Percentiles rank a stretch among this genome's conserved stretches.
Conservation (phyloP, 2,797 vertebrate species). For the Premnoplex brunnescens region DNA sequence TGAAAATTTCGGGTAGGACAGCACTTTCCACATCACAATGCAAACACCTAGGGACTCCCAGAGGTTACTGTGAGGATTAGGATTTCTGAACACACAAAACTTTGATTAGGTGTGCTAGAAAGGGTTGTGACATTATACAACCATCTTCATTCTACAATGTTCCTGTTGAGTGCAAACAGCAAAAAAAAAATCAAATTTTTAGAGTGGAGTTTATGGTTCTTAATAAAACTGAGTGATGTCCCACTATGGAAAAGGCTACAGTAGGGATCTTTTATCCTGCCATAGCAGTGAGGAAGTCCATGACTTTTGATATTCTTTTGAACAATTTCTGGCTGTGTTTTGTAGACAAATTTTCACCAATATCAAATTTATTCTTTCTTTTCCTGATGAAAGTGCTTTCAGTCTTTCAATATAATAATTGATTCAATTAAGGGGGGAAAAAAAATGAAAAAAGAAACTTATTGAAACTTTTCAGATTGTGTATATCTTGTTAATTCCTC, state of each 20-base stretch:
- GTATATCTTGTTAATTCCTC: not conserved
- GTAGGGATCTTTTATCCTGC: not conserved
- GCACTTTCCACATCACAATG: not conserved
- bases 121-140: not conserved
- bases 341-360: not conserved
- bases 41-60: not conserved
- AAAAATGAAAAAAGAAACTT: not conserved
- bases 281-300: not conserved
- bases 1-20: not conserved
- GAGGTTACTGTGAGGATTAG: not conserved
- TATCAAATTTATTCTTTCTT: slow-evolving; percentile 2
- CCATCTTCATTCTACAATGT: not conserved
- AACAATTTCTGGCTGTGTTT: not conserved
- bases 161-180: not conserved
- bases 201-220: not conserved
- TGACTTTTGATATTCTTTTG: not conserved
- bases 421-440: not conserved
- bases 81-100: not conserved
- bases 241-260: not conserved
- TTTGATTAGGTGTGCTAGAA: not conserved
- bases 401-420: not conserved
- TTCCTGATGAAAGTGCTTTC: not conserved
- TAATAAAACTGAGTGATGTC: not conserved
- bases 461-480: not conserved
- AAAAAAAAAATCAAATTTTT: not conserved